phyloP scores from a whole-genome alignment of 2,797 vertebrate genomes.

The Myioborus miniatus region DNA sequence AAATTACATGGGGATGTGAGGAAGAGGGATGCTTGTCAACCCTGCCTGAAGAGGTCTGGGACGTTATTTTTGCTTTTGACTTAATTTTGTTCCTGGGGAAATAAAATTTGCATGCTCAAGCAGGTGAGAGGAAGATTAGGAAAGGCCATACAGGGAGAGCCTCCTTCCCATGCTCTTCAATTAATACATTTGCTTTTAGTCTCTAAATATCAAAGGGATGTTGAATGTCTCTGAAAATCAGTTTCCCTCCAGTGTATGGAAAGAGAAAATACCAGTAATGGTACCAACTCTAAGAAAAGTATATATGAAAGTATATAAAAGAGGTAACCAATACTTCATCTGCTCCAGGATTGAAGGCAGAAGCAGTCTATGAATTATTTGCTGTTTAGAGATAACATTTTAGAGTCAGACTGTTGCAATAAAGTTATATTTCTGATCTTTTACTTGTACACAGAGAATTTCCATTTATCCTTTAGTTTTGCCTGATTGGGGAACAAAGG shows the following conservation, averaged over 20 bases:
- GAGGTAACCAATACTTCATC: background rate
- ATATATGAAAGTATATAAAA: background rate
- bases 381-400: background rate
- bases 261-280: background rate
- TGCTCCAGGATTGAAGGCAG: background rate
- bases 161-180: background rate
- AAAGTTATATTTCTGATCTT: background rate
- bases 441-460: background rate
- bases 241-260: background rate
- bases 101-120: background rate
- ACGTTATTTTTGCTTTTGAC: background rate
- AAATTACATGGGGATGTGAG: background rate
- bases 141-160: rapidly evolving
- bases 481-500: background rate
- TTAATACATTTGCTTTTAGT: background rate
- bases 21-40: background rate
- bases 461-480: background rate
- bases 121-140: background rate
- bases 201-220: background rate
- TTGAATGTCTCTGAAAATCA: background rate
- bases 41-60: background rate
- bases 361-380: background rate
- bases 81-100: background rate
- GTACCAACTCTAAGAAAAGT: background rate
- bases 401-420: background rate